These are phyloP conservation scores for Mus musculus DNA, from an alignment of 2,113 vertebrate genomes.

Conservation along the genomic window DNA sequence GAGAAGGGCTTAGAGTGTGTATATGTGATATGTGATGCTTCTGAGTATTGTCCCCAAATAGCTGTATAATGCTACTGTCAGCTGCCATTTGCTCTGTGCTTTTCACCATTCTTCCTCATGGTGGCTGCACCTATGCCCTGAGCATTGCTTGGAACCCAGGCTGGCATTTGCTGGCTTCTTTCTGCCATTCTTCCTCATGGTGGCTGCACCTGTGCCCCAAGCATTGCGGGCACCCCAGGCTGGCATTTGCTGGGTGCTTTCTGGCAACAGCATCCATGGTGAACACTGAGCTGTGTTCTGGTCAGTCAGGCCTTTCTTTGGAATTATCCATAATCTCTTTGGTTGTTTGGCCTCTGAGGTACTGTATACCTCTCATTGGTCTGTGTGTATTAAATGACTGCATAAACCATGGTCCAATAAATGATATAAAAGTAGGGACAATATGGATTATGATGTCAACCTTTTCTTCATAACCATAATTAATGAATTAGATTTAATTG, in stretches of 20 bases:
- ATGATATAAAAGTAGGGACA: conserved; percentile 19
- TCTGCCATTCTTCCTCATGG: not conserved
- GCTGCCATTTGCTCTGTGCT: not conserved
- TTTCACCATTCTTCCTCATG: not conserved
- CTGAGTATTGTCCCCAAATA: not conserved
- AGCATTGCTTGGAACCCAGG: not conserved
- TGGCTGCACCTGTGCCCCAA: fast-evolving
- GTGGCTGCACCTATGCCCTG: fast-evolving
- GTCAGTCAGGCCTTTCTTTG: not conserved
- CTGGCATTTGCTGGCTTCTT: not conserved
- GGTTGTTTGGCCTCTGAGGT: not conserved
- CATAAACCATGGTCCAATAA: not conserved
- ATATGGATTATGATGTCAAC: not conserved
- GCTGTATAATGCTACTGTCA: not conserved
- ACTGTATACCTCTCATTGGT: not conserved
- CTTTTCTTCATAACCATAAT: not conserved
- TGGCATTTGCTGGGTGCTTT: not conserved
- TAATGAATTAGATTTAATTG: not conserved
- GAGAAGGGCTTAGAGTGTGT: not conserved
- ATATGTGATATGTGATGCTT: not conserved
- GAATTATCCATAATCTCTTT: not conserved
- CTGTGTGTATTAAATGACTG: not conserved
- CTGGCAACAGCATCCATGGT: not conserved
- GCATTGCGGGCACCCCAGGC: not conserved
- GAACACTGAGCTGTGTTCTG: not conserved